Conservation (phyloP, 2,113 vertebrate genomes). For the Poeciliopsis retropinna region DNA sequence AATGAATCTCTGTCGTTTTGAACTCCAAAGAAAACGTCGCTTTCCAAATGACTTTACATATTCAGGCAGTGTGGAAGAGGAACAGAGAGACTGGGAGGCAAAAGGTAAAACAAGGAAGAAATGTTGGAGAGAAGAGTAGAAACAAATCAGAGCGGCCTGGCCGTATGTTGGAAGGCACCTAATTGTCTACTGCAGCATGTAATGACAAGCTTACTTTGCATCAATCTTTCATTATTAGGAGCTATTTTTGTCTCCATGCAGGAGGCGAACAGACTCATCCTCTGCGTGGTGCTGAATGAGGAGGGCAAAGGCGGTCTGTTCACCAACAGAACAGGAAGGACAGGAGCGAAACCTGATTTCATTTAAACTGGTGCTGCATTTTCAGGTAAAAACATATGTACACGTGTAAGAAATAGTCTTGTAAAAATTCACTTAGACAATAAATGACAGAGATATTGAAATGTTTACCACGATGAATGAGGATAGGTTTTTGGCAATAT, state of each 20-base stretch:
- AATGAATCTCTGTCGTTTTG: constrained; percentile 32
- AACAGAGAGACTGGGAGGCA: constrained; percentile 1
- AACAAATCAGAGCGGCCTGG: constrained; percentile 43
- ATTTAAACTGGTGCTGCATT: neutral
- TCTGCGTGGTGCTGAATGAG: constrained; percentile 40
- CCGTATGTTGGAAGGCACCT: constrained; percentile 73
- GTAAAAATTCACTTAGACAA: neutral
- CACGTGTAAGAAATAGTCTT: neutral
- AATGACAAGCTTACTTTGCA: constrained; percentile 82
- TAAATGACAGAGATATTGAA: neutral
- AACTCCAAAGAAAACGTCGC: constrained; percentile 32
- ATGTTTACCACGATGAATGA: neutral
- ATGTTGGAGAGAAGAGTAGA: constrained; percentile 1
- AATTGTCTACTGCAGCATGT: constrained; percentile 83
- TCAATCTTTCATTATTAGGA: constrained; percentile 84
- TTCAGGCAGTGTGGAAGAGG: neutral
- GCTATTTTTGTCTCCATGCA: constrained; percentile 76
- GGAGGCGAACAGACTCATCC: constrained; percentile 49
- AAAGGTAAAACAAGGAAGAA: neutral
- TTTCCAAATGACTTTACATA: constrained; percentile 34
- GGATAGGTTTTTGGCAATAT: neutral
- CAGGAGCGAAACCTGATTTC: constrained; percentile 3
- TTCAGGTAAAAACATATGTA: neutral
- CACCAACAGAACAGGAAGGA: constrained; percentile 17
- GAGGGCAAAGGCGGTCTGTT: constrained; percentile 42